Conservation (phyloP, 2,888 invertebrate genomes). For the Petrolisthes cinctipes region DNA sequence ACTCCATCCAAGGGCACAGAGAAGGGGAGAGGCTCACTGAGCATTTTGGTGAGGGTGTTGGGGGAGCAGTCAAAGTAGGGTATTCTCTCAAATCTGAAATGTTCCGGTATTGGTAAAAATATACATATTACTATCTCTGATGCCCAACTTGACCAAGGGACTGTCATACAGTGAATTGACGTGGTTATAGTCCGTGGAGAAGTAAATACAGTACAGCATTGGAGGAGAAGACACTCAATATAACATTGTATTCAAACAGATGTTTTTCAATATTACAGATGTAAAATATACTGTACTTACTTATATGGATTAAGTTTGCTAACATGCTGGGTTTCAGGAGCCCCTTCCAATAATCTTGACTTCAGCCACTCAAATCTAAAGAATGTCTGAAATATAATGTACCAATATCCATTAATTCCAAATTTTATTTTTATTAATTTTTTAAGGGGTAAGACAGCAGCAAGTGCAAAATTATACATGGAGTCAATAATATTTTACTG, state of each 20-base stretch:
- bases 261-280: background rate
- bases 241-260: background rate
- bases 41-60: conserved; percentile 68
- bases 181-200: too few relatives aligned
- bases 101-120: background rate
- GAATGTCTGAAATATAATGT: conserved; percentile 76
- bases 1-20: conserved; percentile 81
- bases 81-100: conserved; percentile 71
- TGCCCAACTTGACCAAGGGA: too few relatives aligned
- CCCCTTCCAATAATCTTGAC: conserved; percentile 79
- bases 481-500: too few relatives aligned
- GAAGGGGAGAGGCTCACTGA: conserved; percentile 65
- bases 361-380: conserved; percentile 88
- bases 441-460: background rate
- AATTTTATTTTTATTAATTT: background rate
- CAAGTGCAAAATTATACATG: background rate
- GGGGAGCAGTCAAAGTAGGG: conserved; percentile 68
- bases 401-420: too few relatives aligned
- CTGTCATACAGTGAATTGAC: too few relatives aligned
- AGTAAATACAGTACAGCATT: too few relatives aligned
- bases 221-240: too few relatives aligned
- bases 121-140: too few relatives aligned
- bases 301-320: conserved; percentile 55
- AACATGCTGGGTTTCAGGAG: conserved; percentile 69
- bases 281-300: conserved; percentile 22